A percentile compares a stretch with the other conserved stretches of the same genome.
Evolutionary conservation across 2,888 invertebrate genomes (phyloP).

Genomic region (Hyposoter dolosus): DNA sequence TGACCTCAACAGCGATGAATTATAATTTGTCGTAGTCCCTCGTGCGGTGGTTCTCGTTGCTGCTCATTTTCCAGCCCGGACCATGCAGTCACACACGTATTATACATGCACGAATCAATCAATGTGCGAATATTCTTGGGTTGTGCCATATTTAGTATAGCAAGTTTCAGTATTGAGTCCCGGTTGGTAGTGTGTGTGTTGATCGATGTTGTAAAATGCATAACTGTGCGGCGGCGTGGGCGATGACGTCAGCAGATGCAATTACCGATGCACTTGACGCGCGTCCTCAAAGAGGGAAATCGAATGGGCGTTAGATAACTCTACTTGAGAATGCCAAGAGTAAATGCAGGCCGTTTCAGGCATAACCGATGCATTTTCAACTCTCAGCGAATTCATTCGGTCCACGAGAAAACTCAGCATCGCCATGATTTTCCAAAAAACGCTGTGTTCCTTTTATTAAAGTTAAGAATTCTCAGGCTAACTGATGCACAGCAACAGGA

Average conservation of each 20-base stretch:
- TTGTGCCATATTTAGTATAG: constrained; percentile 32
- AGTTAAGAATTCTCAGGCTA: neutral
- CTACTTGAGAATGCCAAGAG: neutral
- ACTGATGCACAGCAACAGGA: neutral
- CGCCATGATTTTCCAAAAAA: neutral
- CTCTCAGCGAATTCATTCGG: neutral
- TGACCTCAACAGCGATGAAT: constrained; percentile 68
- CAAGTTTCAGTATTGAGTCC: constrained; percentile 25
- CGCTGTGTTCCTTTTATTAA: neutral
- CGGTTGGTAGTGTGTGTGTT: neutral
- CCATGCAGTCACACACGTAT: constrained; percentile 18
- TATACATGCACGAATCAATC: constrained; percentile 16
- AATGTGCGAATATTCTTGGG: constrained; percentile 21
- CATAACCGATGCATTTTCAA: neutral
- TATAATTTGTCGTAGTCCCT: constrained; percentile 69
- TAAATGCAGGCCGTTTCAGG: neutral
- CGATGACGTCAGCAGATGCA: constrained; percentile 73
- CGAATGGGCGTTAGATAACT: constrained; percentile 58
- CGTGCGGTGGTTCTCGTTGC: constrained; percentile 56
- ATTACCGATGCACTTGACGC: constrained; percentile 76
- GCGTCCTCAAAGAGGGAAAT: constrained; percentile 66
- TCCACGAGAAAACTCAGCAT: neutral
- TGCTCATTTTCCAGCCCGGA: constrained; percentile 71
- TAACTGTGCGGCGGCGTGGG: constrained; percentile 43
- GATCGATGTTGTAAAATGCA: constrained; percentile 39